A percentile compares a stretch with the other conserved stretches of the same genome.
These are phyloP conservation scores for Megalonaias nervosa DNA, from an alignment of 1,140 invertebrate species.

Conservation along the genomic window DNA sequence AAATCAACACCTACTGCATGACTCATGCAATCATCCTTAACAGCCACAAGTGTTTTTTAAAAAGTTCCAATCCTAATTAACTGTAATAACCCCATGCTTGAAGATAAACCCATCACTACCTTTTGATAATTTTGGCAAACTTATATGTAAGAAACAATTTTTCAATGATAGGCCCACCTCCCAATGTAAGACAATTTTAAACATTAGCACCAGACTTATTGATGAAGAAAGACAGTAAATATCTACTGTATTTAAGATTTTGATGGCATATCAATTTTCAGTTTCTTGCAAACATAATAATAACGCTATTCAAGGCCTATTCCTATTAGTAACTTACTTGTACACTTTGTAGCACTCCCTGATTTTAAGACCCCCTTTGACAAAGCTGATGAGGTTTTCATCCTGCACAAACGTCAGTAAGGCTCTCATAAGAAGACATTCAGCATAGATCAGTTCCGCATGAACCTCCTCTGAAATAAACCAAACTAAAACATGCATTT, in stretches of 20 bases:
- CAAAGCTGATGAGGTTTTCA: constrained; percentile 93
- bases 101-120: too few relatives aligned
- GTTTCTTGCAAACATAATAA: neutral
- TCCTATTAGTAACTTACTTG: constrained; percentile 79
- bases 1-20: too few relatives aligned
- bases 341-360: constrained; percentile 92
- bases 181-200: neutral
- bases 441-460: constrained; percentile 95
- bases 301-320: neutral
- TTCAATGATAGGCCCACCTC: too few relatives aligned
- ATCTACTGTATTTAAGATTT: too few relatives aligned
- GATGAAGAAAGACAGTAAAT: neutral
- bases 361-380: constrained; percentile 94
- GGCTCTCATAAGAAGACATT: constrained; percentile 89
- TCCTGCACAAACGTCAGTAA: constrained; percentile 95
- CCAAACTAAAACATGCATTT: too few relatives aligned
- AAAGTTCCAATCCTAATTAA: too few relatives aligned
- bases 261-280: too few relatives aligned
- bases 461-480: constrained; percentile 86
- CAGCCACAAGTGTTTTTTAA: too few relatives aligned
- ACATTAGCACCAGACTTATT: neutral
- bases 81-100: too few relatives aligned
- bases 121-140: too few relatives aligned
- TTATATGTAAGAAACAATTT: too few relatives aligned
- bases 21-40: too few relatives aligned